Base-by-base conservation (phyloP, 1,140 invertebrate species). In the Drosophila nikananu region DNA sequence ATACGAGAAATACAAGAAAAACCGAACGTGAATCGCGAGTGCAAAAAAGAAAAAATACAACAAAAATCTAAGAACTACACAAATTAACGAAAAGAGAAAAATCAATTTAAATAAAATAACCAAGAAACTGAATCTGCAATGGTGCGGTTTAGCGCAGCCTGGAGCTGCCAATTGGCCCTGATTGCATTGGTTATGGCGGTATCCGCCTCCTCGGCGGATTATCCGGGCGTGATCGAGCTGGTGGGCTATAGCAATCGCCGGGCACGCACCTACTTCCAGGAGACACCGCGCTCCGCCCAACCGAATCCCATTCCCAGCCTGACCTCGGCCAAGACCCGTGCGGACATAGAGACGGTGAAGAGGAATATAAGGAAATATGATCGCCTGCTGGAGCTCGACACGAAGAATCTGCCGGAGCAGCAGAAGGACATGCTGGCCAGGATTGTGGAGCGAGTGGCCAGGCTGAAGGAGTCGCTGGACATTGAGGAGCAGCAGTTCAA, bases 341-440 rank as follows among this genome's bases (percentile, higher is more conserved):
- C 92, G 7, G 92, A 93, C 9, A 93, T 93, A 19, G 92, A 93
- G 49, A 93, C 92, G 0, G 92, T 93, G 0, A 93, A 92, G 57
- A 55, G 84, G n/a, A 93, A 93, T 48, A 93, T 93, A 57, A 77
- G 92, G 15, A 92, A 92, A 75, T 93, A 93, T 39, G 92, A 93
- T 73, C 83, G 91, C 0, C 39, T 93, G 12, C 49, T 93, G 2
- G 83, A 92, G 60, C 41, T 93, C 44, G 92, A 93, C 57, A 93
- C 92, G 0, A 92, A 91, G 67, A 92, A 93, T 61, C 44, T 93
- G 57, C 90, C 92, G 5, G 91, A 93, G 63, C 87, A 82, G 48
- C 92, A 93, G 57, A 93, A 93, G 91, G 90, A 92, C 60, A 92
- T 93, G 87, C 64, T 93, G 66, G 92, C 92, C 41, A 68, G 91